phyloP scores from a whole-genome alignment of 2,113 vertebrate species.

The Hypocryptadius cinnamomeus region DNA sequence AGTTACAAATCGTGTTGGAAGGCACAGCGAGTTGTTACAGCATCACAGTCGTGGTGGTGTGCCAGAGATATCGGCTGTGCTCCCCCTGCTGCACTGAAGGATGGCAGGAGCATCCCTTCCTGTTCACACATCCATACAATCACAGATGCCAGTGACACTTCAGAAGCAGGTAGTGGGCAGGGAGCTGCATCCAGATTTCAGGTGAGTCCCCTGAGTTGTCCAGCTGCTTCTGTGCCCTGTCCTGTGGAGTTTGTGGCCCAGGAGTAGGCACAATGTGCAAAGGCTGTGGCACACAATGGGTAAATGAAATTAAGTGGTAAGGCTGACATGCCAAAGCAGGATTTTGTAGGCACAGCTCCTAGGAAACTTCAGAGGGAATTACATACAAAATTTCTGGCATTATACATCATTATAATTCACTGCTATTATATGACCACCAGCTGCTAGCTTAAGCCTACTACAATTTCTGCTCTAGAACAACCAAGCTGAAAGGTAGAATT shows the following conservation, averaged over 20 bases:
- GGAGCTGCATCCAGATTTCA: background rate
- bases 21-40: background rate
- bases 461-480: background rate
- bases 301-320: background rate
- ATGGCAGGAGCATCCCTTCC: background rate
- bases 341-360: background rate
- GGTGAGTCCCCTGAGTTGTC: background rate
- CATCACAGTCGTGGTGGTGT: background rate
- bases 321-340: background rate
- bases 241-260: rapidly evolving
- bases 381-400: background rate
- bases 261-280: background rate
- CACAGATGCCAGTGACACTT: background rate
- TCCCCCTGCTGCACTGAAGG: background rate
- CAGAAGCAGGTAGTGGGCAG: background rate
- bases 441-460: background rate
- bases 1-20: rapidly evolving
- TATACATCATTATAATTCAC: background rate
- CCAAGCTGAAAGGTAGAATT: constrained; percentile 27
- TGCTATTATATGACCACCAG: background rate
- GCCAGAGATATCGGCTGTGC: background rate
- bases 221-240: background rate
- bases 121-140: rapidly evolving
- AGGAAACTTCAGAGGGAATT: background rate
- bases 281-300: background rate